Base-by-base conservation (phyloP, 1,140 invertebrate species). In the Drosophila repleta region DNA sequence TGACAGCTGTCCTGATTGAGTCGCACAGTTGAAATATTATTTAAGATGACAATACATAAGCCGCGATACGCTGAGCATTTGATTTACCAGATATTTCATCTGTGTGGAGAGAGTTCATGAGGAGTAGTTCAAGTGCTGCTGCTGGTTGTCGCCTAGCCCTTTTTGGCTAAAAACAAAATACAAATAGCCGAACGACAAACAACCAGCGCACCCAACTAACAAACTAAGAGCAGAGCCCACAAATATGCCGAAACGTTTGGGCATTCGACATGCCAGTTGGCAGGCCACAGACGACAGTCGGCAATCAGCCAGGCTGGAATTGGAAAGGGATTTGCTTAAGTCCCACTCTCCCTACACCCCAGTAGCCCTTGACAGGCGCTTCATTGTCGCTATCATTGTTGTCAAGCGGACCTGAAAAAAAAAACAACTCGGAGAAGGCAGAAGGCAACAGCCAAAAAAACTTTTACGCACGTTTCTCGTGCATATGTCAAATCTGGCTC, bases 271-370 rank as follows among this genome's bases (percentile, higher is more conserved):
- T 72, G 69, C 20, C 45, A 49, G 57, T 21, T 37, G 39, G 21
- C 45, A 46, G 51, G 45, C 66, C 39, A 56, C 51, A 46, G 51
- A 45, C 66, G 49, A 56, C 41, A 73, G 57, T 48, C 53, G 39
- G 52, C 70, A 65, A 49, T 52, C 24, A 32, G 49, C 61, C 35
- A 49, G 58, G n/a, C 35, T 57, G 24, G 49, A 41, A 60, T 43
- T 58, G 78, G 62, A 63, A 56, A 65, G 67, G 67, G 71, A 80
- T 79, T 85, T 66, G 79, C 80, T 78, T 75, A 56, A 62, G 66
- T 57, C 65, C 46, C 21, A 45, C n/a, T 11, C 29, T 62, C 53
- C 10, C 11, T n/a, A 10, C 26, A 11, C 35, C 24, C 24, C 21
- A 10, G 13, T 13, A 1, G 5, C 24, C 15, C 41, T 8, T 17